Conservation (phyloP, 2,888 invertebrate species). For the Prenolepis imparis region DNA sequence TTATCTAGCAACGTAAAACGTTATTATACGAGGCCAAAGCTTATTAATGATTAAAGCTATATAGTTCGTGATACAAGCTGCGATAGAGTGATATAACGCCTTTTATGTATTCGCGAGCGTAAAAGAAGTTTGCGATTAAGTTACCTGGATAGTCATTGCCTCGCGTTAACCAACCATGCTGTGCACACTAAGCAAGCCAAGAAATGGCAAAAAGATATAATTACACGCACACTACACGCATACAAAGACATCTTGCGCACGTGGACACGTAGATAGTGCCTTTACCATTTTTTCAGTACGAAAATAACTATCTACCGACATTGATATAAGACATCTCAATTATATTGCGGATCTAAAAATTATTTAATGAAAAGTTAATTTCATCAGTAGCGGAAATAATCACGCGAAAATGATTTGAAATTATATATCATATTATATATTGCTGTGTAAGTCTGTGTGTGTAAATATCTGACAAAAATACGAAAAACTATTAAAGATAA, state of each 20-base stretch:
- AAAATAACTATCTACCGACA: constrained; percentile 18
- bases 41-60: constrained; percentile 18
- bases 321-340: constrained; percentile 18
- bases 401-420: not conserved
- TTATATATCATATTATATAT: constrained; percentile 8
- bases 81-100: constrained; percentile 19
- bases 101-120: constrained; percentile 19
- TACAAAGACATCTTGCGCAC: constrained; percentile 16
- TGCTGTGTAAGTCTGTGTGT: too few species aligned
- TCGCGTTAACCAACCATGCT: constrained; percentile 1
- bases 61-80: not conserved
- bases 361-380: constrained; percentile 27
- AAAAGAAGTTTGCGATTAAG: constrained; percentile 44
- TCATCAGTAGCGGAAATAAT: constrained; percentile 18
- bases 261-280: constrained; percentile 16
- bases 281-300: constrained; percentile 3
- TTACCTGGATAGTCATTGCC: constrained; percentile 29
- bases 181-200: constrained; percentile 19
- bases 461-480: not conserved
- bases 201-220: constrained; percentile 48
- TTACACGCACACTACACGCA: constrained; percentile 19
- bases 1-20: constrained; percentile 61
- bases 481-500: not conserved
- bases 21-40: constrained; percentile 10
- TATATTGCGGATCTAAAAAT: constrained; percentile 9